Conservation (phyloP, 2,113 vertebrate genomes). For the Ammodytes marinus region DNA sequence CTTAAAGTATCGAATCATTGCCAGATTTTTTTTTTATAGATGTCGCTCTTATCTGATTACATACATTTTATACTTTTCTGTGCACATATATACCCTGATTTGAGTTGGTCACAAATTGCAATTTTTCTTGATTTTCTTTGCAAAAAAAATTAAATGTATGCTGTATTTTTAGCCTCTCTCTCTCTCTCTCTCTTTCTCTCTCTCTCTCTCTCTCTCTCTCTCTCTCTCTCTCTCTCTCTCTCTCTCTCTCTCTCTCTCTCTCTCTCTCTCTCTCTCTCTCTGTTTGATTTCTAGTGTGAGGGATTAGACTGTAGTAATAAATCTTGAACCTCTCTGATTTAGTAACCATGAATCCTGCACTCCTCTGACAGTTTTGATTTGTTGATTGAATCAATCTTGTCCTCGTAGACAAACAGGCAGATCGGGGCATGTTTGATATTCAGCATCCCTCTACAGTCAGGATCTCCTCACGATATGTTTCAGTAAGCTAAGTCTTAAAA, state of each 20-base stretch:
- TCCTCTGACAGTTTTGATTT: constrained; percentile 72
- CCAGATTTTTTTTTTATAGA: background rate
- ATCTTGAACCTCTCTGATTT: constrained; percentile 77
- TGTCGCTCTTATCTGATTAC: background rate
- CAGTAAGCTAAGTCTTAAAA: background rate
- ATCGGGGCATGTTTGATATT: constrained; percentile 55
- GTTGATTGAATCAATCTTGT: constrained; percentile 75
- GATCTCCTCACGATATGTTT: background rate
- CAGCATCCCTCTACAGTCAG: constrained; percentile 19
- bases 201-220: too few relatives aligned
- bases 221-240: too few relatives aligned
- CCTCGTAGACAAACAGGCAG: constrained; percentile 48
- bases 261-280: too few relatives aligned
- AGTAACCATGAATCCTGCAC: constrained; percentile 66
- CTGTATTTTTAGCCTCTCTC: too few relatives aligned
- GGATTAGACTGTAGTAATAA: constrained; percentile 69
- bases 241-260: too few relatives aligned
- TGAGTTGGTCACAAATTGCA: background rate
- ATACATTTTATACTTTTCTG: background rate
- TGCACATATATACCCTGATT: background rate
- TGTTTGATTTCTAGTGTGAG: constrained; percentile 54
- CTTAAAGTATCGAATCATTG: background rate
- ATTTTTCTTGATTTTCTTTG: too few relatives aligned
- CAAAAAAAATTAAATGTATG: too few relatives aligned
- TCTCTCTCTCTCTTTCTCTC: too few relatives aligned